Evolutionary conservation across 2,888 invertebrate species (phyloP).

Genomic region (Sphinx pinastri): DNA sequence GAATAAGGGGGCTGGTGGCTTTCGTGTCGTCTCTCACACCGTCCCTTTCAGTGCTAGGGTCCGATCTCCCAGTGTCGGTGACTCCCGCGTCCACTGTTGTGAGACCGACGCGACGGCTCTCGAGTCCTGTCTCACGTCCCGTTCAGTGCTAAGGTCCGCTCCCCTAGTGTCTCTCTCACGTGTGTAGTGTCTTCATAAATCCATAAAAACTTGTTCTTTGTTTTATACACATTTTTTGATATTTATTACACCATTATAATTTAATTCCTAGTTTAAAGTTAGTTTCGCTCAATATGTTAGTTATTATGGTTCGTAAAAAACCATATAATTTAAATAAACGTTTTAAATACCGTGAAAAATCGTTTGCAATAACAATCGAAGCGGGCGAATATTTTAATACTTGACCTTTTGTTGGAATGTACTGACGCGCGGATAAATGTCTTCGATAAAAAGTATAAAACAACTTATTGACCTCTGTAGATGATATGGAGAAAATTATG

Average conservation of each 20-base stretch:
- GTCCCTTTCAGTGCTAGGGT: no score
- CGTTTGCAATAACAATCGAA: constrained; percentile 21
- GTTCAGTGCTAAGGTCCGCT: no score
- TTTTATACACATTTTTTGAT: not conserved
- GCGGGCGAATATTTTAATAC: constrained; percentile 14
- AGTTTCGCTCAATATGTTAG: constrained; percentile 3
- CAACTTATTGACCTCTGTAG: no score
- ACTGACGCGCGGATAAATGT: not conserved
- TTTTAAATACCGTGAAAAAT: constrained; percentile 26
- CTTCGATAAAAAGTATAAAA: not conserved
- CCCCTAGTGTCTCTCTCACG: no score
- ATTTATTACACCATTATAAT: not conserved
- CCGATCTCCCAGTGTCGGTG: no score
- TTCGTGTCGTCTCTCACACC: no score
- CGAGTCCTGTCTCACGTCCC: no score
- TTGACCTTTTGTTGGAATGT: constrained; percentile 27
- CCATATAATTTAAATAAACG: constrained; percentile 19
- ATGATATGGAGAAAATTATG: no score
- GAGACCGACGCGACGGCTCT: no score
- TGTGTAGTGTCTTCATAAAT: not conserved
- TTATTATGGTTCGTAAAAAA: constrained; percentile 6
- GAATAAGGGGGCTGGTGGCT: no score
- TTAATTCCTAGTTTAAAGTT: not conserved
- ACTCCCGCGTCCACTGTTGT: no score
- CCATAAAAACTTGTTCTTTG: not conserved